A percentile compares a stretch with the other conserved stretches of the same genome.
These are phyloP conservation scores for Chaetogeoica ovagalla DNA, from an alignment of 2,888 invertebrate genomes.

Conservation along the genomic window DNA sequence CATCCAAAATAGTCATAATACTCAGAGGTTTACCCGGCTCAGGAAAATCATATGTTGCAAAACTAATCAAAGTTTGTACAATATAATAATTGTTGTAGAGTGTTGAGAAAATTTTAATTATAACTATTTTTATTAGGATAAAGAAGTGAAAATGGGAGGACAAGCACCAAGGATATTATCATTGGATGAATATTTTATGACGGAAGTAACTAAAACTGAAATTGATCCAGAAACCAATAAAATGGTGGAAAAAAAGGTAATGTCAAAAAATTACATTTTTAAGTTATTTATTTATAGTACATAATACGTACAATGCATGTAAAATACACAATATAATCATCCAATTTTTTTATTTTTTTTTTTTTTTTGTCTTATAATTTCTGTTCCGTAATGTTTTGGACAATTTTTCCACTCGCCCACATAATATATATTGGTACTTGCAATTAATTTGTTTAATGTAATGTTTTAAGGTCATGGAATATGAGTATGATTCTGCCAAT, in stretches of 20 bases:
- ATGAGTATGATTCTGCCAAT: constrained; percentile 84
- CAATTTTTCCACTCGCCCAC: too few species aligned
- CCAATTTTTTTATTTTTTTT: too few species aligned
- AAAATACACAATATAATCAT: too few species aligned
- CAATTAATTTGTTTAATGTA: background rate
- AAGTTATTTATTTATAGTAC: background rate
- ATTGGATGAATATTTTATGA: constrained; percentile 94
- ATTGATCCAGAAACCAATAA: constrained; percentile 74
- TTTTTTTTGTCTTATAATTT: too few species aligned
- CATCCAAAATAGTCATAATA: constrained; percentile 81
- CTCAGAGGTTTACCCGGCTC: constrained; percentile 91
- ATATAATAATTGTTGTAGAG: background rate
- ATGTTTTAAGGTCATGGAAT: constrained; percentile 69
- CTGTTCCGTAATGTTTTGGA: too few species aligned
- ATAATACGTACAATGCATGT: too few species aligned
- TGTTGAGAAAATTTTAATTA: background rate
- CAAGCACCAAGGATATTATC: constrained; percentile 89
- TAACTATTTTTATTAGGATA: constrained; percentile 62
- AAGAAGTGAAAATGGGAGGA: constrained; percentile 80
- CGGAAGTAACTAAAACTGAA: constrained; percentile 76
- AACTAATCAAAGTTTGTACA: constrained; percentile 73
- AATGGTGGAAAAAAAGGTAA: constrained; percentile 67
- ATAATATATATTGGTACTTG: too few species aligned
- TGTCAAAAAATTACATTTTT: constrained; percentile 30
- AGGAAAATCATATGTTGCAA: constrained; percentile 89